Conservation (phyloP, 2,113 vertebrate genomes). For the Sus scrofa region T2T-Sscrofa CM000813.6:140308001-140308500, state of each 20-base stretch:
- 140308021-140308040: not conserved
- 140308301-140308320: not conserved
- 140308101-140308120: not conserved
- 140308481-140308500: not conserved
- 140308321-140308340: not conserved
- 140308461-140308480: not conserved
- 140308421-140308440: not conserved
- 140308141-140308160: not conserved
- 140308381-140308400: not conserved
- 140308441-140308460: not conserved
- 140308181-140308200: not conserved
- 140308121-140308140: not conserved
- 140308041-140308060: slow-evolving; percentile 46
- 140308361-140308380: not conserved
- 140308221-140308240: slow-evolving; percentile 7
- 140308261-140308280: not conserved
- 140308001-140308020: not conserved
- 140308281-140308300: not conserved
- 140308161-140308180: slow-evolving; percentile 55
- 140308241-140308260: not conserved
- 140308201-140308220: not conserved
- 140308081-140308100: slow-evolving; percentile 6
- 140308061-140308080: slow-evolving; percentile 32
- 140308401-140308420: not conserved
- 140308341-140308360: not conserved